These are phyloP conservation scores for Rhinoderma darwinii DNA, from an alignment of 2,113 vertebrate species.

Conservation along the genomic window DNA sequence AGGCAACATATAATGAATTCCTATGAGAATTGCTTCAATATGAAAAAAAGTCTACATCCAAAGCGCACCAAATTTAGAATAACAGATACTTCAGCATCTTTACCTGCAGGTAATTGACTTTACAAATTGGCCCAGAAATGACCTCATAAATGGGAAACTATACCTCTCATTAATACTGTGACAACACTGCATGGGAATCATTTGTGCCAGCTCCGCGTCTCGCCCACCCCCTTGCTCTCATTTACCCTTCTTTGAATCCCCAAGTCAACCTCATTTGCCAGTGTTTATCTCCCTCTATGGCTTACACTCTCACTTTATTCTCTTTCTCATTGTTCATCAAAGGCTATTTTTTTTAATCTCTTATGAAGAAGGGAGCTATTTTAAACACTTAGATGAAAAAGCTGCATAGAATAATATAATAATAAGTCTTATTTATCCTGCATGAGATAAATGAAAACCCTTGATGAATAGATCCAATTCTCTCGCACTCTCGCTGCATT, in stretches of 20 bases:
- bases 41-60: neutral
- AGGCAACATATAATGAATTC: too few relatives aligned
- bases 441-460: constrained; percentile 30
- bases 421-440: constrained; percentile 40
- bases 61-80: neutral
- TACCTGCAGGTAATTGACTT: neutral
- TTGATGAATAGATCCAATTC: constrained; percentile 33
- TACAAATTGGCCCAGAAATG: constrained; percentile 4
- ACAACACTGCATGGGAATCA: neutral
- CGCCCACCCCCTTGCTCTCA: neutral
- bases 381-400: constrained; percentile 43
- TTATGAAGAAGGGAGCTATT: constrained; percentile 27
- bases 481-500: neutral
- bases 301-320: constrained; percentile 7
- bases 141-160: neutral
- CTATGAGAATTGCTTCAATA: neutral
- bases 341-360: constrained; percentile 32
- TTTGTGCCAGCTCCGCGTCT: neutral
- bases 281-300: constrained; percentile 5
- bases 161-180: neutral
- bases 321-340: constrained; percentile 32
- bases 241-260: neutral
- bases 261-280: neutral
- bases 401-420: constrained; percentile 48
- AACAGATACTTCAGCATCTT: neutral